Evolutionary conservation across 2,113 vertebrate species (phyloP).

Genomic region (Sciurus niger): DNA sequence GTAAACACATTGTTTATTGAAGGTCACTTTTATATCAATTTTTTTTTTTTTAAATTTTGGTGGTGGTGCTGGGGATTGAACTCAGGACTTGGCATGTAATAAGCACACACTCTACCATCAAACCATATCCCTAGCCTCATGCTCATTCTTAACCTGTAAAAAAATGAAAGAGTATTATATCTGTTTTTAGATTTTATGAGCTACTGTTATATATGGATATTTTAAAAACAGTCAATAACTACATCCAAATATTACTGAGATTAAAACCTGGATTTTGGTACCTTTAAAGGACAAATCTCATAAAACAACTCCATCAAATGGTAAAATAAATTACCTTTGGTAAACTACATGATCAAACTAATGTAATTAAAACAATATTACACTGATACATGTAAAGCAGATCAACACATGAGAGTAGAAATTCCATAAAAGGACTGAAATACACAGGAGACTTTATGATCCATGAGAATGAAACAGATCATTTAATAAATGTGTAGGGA

Average conservation of each 20-base stretch:
- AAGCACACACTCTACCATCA: too few species aligned
- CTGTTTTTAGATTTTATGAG: conserved; percentile 53
- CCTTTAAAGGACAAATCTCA: conserved; percentile 28
- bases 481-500: background rate
- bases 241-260: conserved; percentile 42
- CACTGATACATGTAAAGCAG: background rate
- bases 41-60: too few species aligned
- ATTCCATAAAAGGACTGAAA: background rate
- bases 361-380: conserved; percentile 56
- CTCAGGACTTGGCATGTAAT: too few species aligned
- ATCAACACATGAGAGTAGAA: background rate
- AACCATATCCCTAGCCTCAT: background rate
- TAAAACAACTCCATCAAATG: conserved; percentile 27
- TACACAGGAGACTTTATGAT: background rate
- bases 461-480: background rate
- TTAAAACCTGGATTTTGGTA: conserved; percentile 32
- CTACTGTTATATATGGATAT: background rate
- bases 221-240: conserved; percentile 47
- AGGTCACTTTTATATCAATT: background rate
- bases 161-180: background rate
- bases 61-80: too few species aligned
- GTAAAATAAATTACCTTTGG: background rate
- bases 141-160: conserved; percentile 10
- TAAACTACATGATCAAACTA: background rate
- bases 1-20: background rate